phyloP scores from a whole-genome alignment of 2,888 invertebrate species.

The Leptinotarsa rubiginosa region DNA sequence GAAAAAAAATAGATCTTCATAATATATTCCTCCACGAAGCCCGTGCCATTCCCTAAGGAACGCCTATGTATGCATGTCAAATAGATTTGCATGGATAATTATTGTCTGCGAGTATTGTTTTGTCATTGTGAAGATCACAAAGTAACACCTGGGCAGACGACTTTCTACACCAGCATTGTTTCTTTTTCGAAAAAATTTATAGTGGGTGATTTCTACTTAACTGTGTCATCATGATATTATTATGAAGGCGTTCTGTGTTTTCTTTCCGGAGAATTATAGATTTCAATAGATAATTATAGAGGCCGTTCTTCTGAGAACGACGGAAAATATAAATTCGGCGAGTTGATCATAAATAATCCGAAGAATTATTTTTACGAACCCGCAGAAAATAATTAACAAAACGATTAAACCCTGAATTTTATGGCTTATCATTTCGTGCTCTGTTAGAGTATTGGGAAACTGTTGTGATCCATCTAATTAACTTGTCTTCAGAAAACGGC shows the following conservation, averaged over 20 bases:
- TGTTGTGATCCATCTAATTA: no score
- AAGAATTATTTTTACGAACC: no score
- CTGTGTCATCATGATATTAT: conserved; percentile 25
- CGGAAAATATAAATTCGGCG: background rate
- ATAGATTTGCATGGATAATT: conserved; percentile 21
- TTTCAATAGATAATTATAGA: conserved; percentile 16
- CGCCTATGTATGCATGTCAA: conserved; percentile 17
- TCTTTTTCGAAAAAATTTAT: conserved; percentile 23
- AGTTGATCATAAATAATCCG: background rate
- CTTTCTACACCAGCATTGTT: conserved; percentile 31
- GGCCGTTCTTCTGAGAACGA: background rate
- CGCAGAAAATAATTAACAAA: no score
- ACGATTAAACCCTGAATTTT: no score
- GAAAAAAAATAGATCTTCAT: no score
- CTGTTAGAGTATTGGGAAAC: no score
- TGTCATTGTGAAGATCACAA: conserved; percentile 27
- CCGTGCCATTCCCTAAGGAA: background rate
- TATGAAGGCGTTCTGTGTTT: conserved; percentile 19
- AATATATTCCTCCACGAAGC: no score
- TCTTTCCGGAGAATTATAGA: conserved; percentile 27
- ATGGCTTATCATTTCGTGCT: no score
- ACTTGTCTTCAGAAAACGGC: no score
- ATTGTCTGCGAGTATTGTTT: conserved; percentile 19
- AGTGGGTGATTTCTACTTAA: conserved; percentile 32
- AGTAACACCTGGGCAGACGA: conserved; percentile 28